phyloP scores from a whole-genome alignment of 2,888 invertebrate genomes.

The Ectemnius lituratus region DNA sequence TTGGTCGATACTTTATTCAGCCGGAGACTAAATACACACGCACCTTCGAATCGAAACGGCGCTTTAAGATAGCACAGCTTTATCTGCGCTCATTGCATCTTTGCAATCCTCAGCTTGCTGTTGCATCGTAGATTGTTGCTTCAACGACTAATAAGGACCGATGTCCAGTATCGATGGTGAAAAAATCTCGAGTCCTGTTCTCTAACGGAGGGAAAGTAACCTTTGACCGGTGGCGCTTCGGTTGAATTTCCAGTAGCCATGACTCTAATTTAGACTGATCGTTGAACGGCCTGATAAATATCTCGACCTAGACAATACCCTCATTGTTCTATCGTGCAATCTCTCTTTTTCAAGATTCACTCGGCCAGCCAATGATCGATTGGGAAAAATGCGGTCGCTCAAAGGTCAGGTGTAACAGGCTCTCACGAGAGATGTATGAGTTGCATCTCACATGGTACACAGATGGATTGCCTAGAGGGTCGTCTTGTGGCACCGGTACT shows the following conservation, averaged over 20 bases:
- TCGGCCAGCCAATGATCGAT: no score
- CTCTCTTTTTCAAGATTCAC: neutral
- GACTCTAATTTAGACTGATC: constrained; percentile 18
- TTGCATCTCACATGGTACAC: no score
- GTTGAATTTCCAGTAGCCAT: constrained; percentile 1
- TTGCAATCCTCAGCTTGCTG: neutral
- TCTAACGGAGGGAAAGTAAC: neutral
- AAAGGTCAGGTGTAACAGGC: neutral
- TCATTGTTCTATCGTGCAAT: constrained; percentile 12
- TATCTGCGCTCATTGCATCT: constrained; percentile 5
- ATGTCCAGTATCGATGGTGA: neutral
- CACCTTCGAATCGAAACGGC: neutral
- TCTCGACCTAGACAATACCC: constrained; percentile 1
- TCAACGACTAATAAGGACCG: neutral
- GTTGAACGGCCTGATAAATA: neutral
- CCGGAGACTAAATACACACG: neutral
- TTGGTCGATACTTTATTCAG: neutral
- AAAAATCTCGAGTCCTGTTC: neutral
- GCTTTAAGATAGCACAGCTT: neutral
- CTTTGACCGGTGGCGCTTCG: neutral
- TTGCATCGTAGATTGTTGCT: neutral
- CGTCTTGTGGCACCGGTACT: no score
- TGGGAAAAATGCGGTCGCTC: constrained; percentile 11
- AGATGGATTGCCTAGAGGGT: no score
- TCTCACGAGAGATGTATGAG: neutral